A percentile compares a stretch with the other conserved stretches of the same genome.
Conservation (phyloP, 2,888 invertebrate species). For the Perdita meconis region DNA sequence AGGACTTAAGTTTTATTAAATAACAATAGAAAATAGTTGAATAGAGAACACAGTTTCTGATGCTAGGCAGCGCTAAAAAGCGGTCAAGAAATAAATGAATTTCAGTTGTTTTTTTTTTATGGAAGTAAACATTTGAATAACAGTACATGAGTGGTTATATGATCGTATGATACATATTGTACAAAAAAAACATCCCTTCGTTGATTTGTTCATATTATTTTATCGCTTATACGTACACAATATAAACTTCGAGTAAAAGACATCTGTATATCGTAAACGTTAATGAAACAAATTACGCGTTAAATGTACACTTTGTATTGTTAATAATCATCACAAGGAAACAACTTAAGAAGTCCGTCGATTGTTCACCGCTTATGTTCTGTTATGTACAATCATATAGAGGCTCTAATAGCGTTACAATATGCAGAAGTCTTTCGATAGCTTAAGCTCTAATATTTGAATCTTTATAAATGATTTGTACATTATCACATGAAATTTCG, state of each 20-base stretch:
- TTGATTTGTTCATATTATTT: slow-evolving; percentile 69
- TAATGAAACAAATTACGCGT: slow-evolving; percentile 7
- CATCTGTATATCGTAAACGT: slow-evolving; percentile 59
- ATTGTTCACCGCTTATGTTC: slow-evolving; percentile 26
- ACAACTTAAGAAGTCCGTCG: slow-evolving; percentile 13
- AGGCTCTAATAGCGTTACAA: slow-evolving; percentile 46
- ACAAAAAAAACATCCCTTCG: slow-evolving; percentile 77
- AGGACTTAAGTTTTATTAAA: neutral
- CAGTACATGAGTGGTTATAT: slow-evolving; percentile 69
- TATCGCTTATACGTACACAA: slow-evolving; percentile 65
- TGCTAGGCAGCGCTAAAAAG: neutral
- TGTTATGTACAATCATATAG: slow-evolving; percentile 44
- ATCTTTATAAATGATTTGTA: slow-evolving; percentile 76
- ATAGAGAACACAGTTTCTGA: neutral
- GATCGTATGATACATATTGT: slow-evolving; percentile 78
- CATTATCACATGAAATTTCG: slow-evolving; percentile 78
- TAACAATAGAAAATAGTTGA: slow-evolving; percentile 1
- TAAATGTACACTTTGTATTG: slow-evolving; percentile 36
- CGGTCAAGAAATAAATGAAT: slow-evolving; percentile 2
- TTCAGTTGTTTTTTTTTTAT: slow-evolving; percentile 38
- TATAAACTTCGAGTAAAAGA: slow-evolving; percentile 62
- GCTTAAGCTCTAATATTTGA: slow-evolving; percentile 68
- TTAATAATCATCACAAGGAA: slow-evolving; percentile 15
- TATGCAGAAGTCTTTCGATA: slow-evolving; percentile 71
- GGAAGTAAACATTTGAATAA: slow-evolving; percentile 69